phyloP scores from a whole-genome alignment of 2,113 vertebrate genomes.

The Gila orcuttii region DNA sequence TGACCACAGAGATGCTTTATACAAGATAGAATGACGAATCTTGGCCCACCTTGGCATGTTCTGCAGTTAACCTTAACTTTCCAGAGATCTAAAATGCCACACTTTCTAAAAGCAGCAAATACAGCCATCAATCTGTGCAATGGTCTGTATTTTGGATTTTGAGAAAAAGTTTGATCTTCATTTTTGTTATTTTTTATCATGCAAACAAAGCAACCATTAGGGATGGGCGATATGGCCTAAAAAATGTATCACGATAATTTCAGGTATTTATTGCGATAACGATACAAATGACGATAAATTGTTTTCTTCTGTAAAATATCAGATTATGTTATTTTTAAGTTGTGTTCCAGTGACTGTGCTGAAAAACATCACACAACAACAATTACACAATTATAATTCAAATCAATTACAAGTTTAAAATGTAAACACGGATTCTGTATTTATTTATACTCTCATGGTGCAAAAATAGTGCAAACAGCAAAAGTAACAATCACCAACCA shows the following conservation, averaged over 20 bases:
- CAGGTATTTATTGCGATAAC: background rate
- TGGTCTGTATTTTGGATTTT: background rate
- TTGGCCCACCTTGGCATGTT: slow-evolving; percentile 39
- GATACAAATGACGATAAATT: background rate
- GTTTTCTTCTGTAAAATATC: no score
- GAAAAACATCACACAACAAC: no score
- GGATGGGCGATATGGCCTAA: background rate
- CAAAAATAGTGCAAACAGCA: background rate
- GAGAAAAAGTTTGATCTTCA: background rate
- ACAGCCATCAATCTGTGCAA: background rate
- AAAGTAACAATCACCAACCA: no score
- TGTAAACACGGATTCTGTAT: background rate
- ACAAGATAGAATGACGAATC: slow-evolving; percentile 42
- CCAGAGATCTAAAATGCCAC: slow-evolving; percentile 45
- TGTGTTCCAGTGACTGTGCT: no score
- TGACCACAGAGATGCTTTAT: slow-evolving; percentile 44
- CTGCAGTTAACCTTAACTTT: slow-evolving; percentile 44
- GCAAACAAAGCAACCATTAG: no score
- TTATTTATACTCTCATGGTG: background rate
- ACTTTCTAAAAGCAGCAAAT: slow-evolving; percentile 41
- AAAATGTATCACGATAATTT: background rate
- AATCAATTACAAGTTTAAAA: background rate
- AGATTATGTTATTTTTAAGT: no score
- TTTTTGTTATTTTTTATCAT: background rate
- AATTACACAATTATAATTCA: no score